Conservation (phyloP, 2,888 invertebrate genomes). For the Drosophila demipolita region DNA sequence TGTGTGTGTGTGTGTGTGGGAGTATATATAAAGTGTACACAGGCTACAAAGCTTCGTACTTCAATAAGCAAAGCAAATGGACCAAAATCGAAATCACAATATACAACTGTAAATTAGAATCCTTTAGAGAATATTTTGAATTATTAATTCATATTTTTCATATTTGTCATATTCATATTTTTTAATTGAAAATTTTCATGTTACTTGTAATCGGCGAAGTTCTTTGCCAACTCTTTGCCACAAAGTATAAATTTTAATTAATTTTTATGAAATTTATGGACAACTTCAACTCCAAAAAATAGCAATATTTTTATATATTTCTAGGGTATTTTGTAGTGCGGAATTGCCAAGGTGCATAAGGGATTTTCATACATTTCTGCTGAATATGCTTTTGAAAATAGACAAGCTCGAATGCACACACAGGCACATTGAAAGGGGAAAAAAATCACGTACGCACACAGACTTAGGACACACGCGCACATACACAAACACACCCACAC, state of each 20-base stretch:
- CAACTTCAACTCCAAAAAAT: neutral
- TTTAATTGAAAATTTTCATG: neutral
- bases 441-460: neutral
- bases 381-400: slow-evolving; percentile 30
- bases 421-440: neutral
- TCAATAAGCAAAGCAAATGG: neutral
- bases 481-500: slow-evolving; percentile 10
- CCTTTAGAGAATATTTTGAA: no score
- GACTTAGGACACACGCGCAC: neutral
- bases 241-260: no score
- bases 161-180: neutral
- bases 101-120: neutral
- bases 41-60: neutral
- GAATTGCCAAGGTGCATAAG: neutral
- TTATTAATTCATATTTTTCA: neutral
- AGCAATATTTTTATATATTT: neutral
- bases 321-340: slow-evolving; percentile 9
- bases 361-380: slow-evolving; percentile 10
- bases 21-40: neutral
- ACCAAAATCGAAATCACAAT: neutral
- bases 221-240: no score
- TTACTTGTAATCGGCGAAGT: neutral
- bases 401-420: slow-evolving; percentile 19
- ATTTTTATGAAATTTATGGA: neutral
- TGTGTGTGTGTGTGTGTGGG: neutral